phyloP scores from a whole-genome alignment of 1,140 invertebrate genomes.

The Triops longicaudatus region DNA sequence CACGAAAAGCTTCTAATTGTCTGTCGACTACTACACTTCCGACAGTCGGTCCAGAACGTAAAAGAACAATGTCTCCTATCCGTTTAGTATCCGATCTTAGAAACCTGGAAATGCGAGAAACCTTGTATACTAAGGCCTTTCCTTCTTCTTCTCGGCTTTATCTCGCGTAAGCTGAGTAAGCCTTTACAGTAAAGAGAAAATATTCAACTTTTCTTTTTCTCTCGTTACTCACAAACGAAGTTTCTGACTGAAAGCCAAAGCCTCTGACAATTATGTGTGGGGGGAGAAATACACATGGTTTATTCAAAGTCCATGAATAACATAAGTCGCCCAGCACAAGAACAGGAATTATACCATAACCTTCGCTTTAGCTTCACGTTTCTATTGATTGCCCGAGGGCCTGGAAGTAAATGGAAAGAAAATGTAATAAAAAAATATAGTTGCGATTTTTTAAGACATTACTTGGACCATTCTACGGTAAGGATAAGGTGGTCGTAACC shows the following conservation, averaged over 20 bases:
- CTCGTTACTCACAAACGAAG: neutral
- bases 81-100: too few species aligned
- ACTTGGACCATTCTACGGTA: constrained; percentile 97
- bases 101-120: too few species aligned
- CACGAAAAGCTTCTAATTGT: too few species aligned
- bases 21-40: too few species aligned
- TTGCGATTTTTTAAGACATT: constrained; percentile 24
- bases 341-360: neutral
- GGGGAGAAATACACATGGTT: neutral
- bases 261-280: neutral
- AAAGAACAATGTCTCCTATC: too few species aligned
- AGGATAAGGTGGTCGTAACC: constrained; percentile 98
- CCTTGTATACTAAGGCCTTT: too few species aligned
- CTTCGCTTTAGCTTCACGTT: neutral
- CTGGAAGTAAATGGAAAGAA: neutral
- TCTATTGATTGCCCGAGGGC: neutral
- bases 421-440: neutral
- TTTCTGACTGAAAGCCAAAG: too few species aligned
- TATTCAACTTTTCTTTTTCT: neutral
- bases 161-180: too few species aligned
- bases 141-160: too few species aligned
- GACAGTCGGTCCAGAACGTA: too few species aligned
- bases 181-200: neutral
- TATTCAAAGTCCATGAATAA: neutral
- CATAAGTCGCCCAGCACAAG: neutral